Evolutionary conservation across 30 jellyfish, hydroid and myxozoan genomes (phyloP), one percentile per base, ranked within the genome.

Genomic region (Aurelia coerulea): DNA sequence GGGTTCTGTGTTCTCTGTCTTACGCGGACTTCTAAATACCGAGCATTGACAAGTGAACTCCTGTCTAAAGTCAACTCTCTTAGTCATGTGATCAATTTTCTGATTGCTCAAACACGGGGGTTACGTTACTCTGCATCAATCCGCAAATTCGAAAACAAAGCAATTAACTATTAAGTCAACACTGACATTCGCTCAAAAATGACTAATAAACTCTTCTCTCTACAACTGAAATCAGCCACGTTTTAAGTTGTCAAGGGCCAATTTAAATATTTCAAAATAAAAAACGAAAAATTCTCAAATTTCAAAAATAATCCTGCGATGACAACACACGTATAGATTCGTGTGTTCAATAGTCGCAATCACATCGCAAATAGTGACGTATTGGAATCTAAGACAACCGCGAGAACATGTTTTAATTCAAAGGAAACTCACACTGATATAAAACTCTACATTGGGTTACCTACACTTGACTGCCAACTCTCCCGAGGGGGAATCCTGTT

Each of bases 41-140:
- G 49, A 65, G 56, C 60, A 74, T 34, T 71, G 83, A 73, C 83
- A 66, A 58, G 54, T 84, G 80, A 50, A 85, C 65, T 53, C 79
- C 84, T 78, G 93, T 73, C 93, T 60, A 74, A 84, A 84, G 93
- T 84, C 93, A 84, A 84, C 79, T 84, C 64, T 15, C 86, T 31
- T 64, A 31, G 93, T 84, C 93, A 84, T 84, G 93, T 84, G 93
- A 84, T 87, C 62, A 31, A 54, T 15, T 65, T 11, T 81, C 23
- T 62, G 93, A 64, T 65, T 79, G 74, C 80, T 63, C 80, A 19
- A 35, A 5, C 89, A 66, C 93, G 93, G 93, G 93, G 93, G 93
- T 78, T 31, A 23, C 81, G 81, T 10, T 39, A 71, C 81, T 71
- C 53, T 2, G 81, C 56, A 46, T 46, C 56, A 46, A 46, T 46